Evolutionary conservation across 2,113 vertebrate genomes (phyloP), one percentile per base, ranked within the genome.

Genomic region (Paratilapia polleni): DNA sequence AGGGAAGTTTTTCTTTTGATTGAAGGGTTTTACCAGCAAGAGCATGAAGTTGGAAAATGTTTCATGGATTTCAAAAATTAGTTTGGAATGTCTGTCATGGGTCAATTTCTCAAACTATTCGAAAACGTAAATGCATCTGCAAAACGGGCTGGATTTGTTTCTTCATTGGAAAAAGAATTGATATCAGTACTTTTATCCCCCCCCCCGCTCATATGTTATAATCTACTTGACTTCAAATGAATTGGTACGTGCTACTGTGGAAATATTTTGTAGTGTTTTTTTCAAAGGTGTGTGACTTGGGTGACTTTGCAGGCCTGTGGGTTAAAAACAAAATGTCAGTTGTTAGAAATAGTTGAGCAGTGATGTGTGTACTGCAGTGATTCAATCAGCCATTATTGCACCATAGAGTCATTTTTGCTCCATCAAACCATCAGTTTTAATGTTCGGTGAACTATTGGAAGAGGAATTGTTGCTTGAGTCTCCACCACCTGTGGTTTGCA

Each of bases 401-500:
- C 66, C 26, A n/a, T 13, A 0, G 66, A 52, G 66, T 52, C 26
- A 52, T 31, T 73, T 73, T 52, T 31, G 47, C 17, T 52, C 47
- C 2, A 4, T 73, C 47, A 52, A 52, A 52, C 17, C 47, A 73
- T 52, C 66, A 31, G 11, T 73, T 52, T 73, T 73, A 52, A 73
- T 14, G 66, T 52, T 73, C 26, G 24, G 64, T 49, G 15, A 28
- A 38, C 64, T 49, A 0, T 52, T 52, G 66, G 66, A 70, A 70
- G 66, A 70, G 17, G 66, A 52, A 47, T 52, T 70, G 66, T 70
- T 70, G 66, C 66, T 70, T 52, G 66, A 73, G 47, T 31, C 17
- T 52, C 47, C 31, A 47, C 66, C 66, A 73, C 75, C 75, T 47
- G 57, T 26, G 49, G 17, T 49, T 62, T 62, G 77, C 77, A 52